Evolutionary conservation across 2,113 vertebrate genomes (phyloP).

Genomic region (Apteryx owenii): DNA sequence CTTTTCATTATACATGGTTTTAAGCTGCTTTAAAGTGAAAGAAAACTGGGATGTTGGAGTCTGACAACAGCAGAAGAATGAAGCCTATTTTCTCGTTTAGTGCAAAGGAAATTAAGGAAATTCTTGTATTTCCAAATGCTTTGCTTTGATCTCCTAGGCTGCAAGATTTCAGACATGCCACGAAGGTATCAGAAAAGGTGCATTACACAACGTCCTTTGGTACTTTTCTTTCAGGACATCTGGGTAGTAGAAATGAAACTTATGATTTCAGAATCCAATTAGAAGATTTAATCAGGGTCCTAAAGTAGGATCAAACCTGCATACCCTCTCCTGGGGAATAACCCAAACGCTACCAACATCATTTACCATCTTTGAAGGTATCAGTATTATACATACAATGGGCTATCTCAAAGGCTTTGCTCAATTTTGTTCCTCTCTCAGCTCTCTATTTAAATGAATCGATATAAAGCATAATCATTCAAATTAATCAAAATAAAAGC

Average conservation of each 20-base stretch:
- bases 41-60: slow-evolving; percentile 39
- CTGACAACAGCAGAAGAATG: slow-evolving; percentile 35
- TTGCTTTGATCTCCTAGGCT: slow-evolving; percentile 44
- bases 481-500: neutral
- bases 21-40: slow-evolving; percentile 50
- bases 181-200: neutral
- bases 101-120: slow-evolving; percentile 46
- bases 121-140: slow-evolving; percentile 32
- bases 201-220: slow-evolving; percentile 12
- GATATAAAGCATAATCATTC: neutral
- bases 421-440: neutral
- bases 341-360: slow-evolving; percentile 29
- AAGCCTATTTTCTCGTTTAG: slow-evolving; percentile 43
- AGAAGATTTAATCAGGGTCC: slow-evolving; percentile 20
- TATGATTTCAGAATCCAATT: neutral
- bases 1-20: slow-evolving; percentile 46
- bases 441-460: neutral
- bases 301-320: slow-evolving; percentile 17
- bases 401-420: neutral
- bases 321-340: slow-evolving; percentile 11
- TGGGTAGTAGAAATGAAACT: neutral
- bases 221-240: neutral
- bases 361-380: neutral
- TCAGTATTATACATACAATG: neutral
- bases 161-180: slow-evolving; percentile 2